Evolutionary conservation across 2,113 vertebrate genomes (phyloP).

Genomic region (Mus musculus): GRCm39 chr1:141832501-141833000

Average conservation of each 20-base stretch:
- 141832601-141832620: constrained; percentile 63
- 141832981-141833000: not conserved
- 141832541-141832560: constrained; percentile 15
- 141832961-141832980: not conserved
- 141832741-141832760: not conserved
- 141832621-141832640: constrained; percentile 52
- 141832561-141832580: not conserved
- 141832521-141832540: constrained; percentile 28
- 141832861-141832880: not conserved
- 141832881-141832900: not conserved
- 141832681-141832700: not conserved
- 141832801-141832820: not conserved
- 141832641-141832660: constrained; percentile 15
- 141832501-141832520: not conserved
- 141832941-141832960: not conserved
- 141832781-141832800: not conserved
- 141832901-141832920: not conserved
- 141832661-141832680: not conserved
- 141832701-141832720: not conserved
- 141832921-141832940: not conserved
- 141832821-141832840: not conserved
- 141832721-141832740: not conserved
- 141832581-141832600: constrained; percentile 41
- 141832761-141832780: not conserved
- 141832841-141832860: not conserved